Evolutionary conservation across 1,140 invertebrate genomes (phyloP), one percentile per base, ranked within the genome.

Genomic region (Goniozus legneri): DNA sequence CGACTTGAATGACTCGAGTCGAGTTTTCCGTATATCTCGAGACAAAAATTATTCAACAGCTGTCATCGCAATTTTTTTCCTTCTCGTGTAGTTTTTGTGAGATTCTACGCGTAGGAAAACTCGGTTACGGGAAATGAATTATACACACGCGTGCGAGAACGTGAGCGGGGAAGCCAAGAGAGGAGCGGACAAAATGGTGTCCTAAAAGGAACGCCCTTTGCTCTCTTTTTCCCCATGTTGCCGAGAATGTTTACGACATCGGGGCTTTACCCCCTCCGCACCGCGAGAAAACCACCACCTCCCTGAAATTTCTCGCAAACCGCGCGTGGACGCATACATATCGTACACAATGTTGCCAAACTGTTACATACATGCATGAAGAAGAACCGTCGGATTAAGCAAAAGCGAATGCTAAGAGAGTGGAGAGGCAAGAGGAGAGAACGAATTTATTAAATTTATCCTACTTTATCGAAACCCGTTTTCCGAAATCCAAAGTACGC

Each of bases 81-180:
- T n/a, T n/a, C n/a, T n/a, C n/a, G n/a, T n/a, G n/a, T n/a, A n/a
- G n/a, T n/a, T n/a, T n/a, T n/a, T n/a, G n/a, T n/a, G n/a, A n/a
- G n/a, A n/a, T n/a, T n/a, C n/a, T n/a, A n/a, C n/a, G n/a, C n/a
- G n/a, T n/a, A n/a, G n/a, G n/a, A n/a, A n/a, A n/a, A n/a, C n/a
- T n/a, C n/a, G n/a, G 50, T 50, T 55, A 50, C 44, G 61, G 48
- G 50, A 61, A 60, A 64, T 62, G 61, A 67, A 67, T 70, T 69
- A 70, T 67, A 62, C 54, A 51, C 44, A 51, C 34, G 56, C 44
- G 52, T 37, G 39, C 13, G 47, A n/a, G n/a, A n/a, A 46, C 44
- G 53, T 48, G 40, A 53, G 52, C 56, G 58, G 65, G 60, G 55
- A n/a, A 59, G 44, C 53, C 35, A 39, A 50, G n/a, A n/a, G n/a